Percentiles rank a stretch among this genome's conserved stretches.
Evolutionary conservation across 2,797 vertebrate genomes (phyloP).

Genomic region (Poliocrania exsul): DNA sequence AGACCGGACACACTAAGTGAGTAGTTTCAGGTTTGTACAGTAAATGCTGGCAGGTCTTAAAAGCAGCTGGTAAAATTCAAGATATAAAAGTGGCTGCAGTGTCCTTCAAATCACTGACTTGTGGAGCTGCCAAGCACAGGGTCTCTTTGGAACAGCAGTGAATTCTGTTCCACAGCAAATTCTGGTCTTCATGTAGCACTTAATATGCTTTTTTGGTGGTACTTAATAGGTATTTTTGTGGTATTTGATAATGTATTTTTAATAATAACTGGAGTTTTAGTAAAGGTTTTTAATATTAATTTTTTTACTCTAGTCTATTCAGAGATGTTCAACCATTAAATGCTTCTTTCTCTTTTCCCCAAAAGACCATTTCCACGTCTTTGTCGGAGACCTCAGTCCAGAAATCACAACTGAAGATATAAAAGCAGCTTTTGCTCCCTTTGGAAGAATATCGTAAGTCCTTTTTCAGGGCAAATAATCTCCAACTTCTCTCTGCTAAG

Average conservation of each 20-base stretch:
- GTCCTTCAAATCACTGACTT: not conserved
- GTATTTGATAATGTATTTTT: not conserved
- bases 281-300: accelerated
- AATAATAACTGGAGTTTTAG: not conserved
- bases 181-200: not conserved
- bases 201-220: accelerated
- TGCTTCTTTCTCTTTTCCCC: slow-evolving; percentile 51
- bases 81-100: not conserved
- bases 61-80: slow-evolving; percentile 15
- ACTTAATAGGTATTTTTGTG: too few relatives aligned
- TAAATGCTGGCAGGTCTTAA: not conserved
- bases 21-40: not conserved
- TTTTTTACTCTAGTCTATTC: not conserved
- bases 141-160: not conserved
- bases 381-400: slow-evolving; percentile 97
- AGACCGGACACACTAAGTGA: not conserved
- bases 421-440: slow-evolving; percentile 95
- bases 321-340: slow-evolving; percentile 30
- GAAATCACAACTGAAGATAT: slow-evolving; percentile 99
- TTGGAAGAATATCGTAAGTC: slow-evolving; percentile 98
- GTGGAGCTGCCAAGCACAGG: not conserved
- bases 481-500: not conserved
- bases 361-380: slow-evolving; percentile 98
- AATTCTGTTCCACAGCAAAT: not conserved
- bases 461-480: not conserved